These are phyloP conservation scores for Lordiphosa clarofinis DNA, from an alignment of 1,140 invertebrate species.

Conservation along the genomic window DNA sequence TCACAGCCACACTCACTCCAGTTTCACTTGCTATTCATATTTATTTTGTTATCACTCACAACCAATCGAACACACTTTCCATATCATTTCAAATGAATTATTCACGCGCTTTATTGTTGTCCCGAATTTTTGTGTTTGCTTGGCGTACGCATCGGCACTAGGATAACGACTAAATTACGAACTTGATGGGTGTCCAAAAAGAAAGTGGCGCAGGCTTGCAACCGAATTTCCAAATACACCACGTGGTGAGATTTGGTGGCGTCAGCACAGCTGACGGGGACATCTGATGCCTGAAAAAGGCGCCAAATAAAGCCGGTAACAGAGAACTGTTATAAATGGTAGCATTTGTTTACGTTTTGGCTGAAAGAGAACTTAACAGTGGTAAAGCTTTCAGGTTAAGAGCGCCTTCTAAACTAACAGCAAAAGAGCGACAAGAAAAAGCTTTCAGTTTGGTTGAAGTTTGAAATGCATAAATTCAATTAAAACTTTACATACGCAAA, in stretches of 20 bases:
- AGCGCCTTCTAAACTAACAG: background rate
- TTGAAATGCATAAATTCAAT: constrained; percentile 36
- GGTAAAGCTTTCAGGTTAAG: background rate
- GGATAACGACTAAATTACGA: constrained; percentile 58
- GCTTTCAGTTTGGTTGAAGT: constrained; percentile 16
- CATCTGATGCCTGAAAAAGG: constrained; percentile 15
- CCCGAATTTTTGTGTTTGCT: constrained; percentile 13
- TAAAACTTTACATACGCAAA: constrained; percentile 53
- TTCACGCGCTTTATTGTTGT: background rate
- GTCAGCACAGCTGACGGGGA: constrained; percentile 43
- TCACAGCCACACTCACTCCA: too few species aligned
- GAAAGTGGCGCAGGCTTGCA: constrained; percentile 42
- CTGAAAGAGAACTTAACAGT: constrained; percentile 1
- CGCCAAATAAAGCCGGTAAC: constrained; percentile 37
- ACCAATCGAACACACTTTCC: too few species aligned
- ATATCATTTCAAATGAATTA: constrained; percentile 1
- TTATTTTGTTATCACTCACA: too few species aligned
- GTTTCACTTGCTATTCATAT: too few species aligned
- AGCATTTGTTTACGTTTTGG: constrained; percentile 6
- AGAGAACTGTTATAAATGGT: constrained; percentile 11
- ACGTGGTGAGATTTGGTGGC: constrained; percentile 28
- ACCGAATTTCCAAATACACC: constrained; percentile 44
- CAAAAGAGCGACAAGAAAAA: constrained; percentile 10
- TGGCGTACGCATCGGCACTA: constrained; percentile 59
- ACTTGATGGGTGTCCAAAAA: constrained; percentile 34